A percentile compares a stretch with the other conserved stretches of the same genome.
Evolutionary conservation across 2,113 vertebrate genomes (phyloP).

Genomic region (Alethe castanea): DNA sequence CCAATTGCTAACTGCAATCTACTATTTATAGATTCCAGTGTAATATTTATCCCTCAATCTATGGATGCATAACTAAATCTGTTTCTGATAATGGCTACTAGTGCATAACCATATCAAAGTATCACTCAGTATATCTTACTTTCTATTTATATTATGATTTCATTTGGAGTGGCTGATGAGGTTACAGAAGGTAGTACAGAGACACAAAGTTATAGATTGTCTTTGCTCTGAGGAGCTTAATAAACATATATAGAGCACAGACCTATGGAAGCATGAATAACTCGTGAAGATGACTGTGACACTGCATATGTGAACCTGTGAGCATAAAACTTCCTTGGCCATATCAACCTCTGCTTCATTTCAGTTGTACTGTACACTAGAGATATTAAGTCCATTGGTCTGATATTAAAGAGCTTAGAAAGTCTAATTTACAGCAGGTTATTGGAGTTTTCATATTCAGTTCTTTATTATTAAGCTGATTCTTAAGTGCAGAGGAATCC

Average conservation of each 20-base stretch:
- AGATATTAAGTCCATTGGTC: not conserved
- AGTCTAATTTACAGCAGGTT: not conserved
- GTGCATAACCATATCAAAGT: not conserved
- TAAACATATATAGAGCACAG: not conserved
- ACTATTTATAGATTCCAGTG: constrained; percentile 22
- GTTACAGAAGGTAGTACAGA: not conserved
- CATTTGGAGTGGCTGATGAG: not conserved
- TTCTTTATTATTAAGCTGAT: not conserved
- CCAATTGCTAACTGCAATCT: not conserved
- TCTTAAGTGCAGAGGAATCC: not conserved
- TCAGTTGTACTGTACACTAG: not conserved
- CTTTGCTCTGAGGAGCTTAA: not conserved
- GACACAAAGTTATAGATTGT: not conserved
- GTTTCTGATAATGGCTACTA: not conserved
- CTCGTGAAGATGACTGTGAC: not conserved
- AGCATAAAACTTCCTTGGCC: not conserved
- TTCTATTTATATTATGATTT: constrained; percentile 8
- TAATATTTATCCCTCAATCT: constrained; percentile 10
- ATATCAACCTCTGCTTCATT: not conserved
- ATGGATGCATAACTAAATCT: not conserved
- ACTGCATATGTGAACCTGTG: not conserved
- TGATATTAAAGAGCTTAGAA: not conserved
- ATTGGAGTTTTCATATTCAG: not conserved
- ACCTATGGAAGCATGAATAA: not conserved
- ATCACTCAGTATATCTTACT: not conserved